These are phyloP conservation scores for Drosophila parvula DNA, from an alignment of 1,140 invertebrate genomes.

Conservation along the genomic window DNA sequence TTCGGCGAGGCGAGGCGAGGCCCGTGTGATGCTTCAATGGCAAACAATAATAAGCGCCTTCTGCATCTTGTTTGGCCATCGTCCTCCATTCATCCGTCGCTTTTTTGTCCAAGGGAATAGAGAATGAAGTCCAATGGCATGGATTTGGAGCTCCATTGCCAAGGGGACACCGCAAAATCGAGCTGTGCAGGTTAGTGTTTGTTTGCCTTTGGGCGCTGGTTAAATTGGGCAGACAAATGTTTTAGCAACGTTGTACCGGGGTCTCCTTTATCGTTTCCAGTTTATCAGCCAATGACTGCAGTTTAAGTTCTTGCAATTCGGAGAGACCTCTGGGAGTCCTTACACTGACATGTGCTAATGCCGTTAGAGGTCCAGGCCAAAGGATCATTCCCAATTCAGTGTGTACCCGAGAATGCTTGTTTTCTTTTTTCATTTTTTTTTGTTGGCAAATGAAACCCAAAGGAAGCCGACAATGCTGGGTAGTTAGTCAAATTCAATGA, in stretches of 20 bases:
- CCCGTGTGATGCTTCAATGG: slow-evolving; percentile 57
- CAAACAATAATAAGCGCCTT: slow-evolving; percentile 74
- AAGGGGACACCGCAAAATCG: slow-evolving; percentile 32
- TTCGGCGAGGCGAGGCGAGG: slow-evolving; percentile 9
- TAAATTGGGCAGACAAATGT: slow-evolving; percentile 71
- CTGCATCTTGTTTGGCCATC: slow-evolving; percentile 59
- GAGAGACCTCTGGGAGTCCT: slow-evolving; percentile 6
- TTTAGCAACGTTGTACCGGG: slow-evolving; percentile 18
- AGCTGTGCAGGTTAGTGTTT: slow-evolving; percentile 24
- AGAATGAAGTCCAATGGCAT: slow-evolving; percentile 51
- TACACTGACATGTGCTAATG: slow-evolving; percentile 15
- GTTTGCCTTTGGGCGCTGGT: slow-evolving; percentile 55
- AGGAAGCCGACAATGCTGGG: background rate
- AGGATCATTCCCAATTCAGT: slow-evolving; percentile 8
- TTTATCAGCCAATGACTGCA: slow-evolving; percentile 31
- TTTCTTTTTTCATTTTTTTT: too few species aligned
- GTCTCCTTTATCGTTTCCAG: slow-evolving; percentile 3
- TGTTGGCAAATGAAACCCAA: slow-evolving; percentile 9
- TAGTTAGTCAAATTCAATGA: slow-evolving; percentile 23
- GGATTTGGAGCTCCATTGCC: slow-evolving; percentile 63
- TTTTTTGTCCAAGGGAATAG: slow-evolving; percentile 20
- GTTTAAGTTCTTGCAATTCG: slow-evolving; percentile 17
- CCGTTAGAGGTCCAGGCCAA: slow-evolving; percentile 3
- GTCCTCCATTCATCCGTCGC: slow-evolving; percentile 41
- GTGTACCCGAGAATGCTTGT: slow-evolving; percentile 7